Conservation (phyloP, 2,888 invertebrate species). For the Shargacucullia verbasci region DNA sequence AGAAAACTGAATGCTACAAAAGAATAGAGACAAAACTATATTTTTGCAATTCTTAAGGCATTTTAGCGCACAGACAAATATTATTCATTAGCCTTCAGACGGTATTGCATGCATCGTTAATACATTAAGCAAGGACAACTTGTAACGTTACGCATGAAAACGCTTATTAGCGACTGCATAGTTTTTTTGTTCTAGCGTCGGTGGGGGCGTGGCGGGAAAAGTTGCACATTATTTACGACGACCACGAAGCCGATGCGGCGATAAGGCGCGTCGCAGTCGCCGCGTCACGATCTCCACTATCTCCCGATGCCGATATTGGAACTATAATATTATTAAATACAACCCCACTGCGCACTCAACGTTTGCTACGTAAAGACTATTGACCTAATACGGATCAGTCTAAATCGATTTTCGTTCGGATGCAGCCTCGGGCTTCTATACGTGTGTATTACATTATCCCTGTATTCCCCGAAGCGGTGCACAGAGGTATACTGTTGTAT, state of each 20-base stretch:
- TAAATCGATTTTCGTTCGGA: constrained; percentile 55
- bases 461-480: too few relatives aligned
- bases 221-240: constrained; percentile 88
- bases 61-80: constrained; percentile 38
- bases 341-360: constrained; percentile 60
- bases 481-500: too few relatives aligned
- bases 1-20: constrained; percentile 33
- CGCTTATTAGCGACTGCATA: constrained; percentile 65
- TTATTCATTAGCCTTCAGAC: constrained; percentile 58
- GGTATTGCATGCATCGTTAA: constrained; percentile 55
- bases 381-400: constrained; percentile 69
- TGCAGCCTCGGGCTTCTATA: constrained; percentile 39
- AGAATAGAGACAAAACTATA: constrained; percentile 42
- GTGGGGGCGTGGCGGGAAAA: constrained; percentile 87
- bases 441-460: constrained; percentile 37
- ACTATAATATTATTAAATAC: constrained; percentile 82
- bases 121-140: constrained; percentile 55
- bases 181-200: constrained; percentile 69
- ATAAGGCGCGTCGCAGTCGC: constrained; percentile 88
- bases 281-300: constrained; percentile 88
- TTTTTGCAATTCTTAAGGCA: constrained; percentile 38
- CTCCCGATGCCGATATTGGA: constrained; percentile 83
- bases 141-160: constrained; percentile 52
- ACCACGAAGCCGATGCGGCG: constrained; percentile 87
- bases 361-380: constrained; percentile 58